Evolutionary conservation across 2,113 vertebrate genomes (phyloP).

Genomic region (Atlantisia rogersi): DNA sequence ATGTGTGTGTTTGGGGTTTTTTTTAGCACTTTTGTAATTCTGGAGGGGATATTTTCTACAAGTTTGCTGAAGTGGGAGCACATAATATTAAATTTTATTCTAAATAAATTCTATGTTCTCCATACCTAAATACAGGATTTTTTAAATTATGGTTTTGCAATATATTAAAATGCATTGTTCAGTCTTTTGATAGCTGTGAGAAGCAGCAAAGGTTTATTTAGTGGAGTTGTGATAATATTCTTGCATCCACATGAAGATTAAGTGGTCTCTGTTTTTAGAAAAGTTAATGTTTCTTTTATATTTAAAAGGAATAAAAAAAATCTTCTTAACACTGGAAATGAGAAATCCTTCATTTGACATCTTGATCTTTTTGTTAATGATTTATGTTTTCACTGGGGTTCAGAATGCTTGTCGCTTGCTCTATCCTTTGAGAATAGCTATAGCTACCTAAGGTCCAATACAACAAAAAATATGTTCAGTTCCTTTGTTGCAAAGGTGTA

Average conservation of each 20-base stretch:
- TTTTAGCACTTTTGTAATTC: neutral
- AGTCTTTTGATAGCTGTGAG: neutral
- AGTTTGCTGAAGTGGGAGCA: neutral
- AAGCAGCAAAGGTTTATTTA: neutral
- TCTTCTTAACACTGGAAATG: neutral
- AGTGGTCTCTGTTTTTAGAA: neutral
- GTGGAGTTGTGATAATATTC: neutral
- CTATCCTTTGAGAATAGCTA: slow-evolving; percentile 32
- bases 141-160: neutral
- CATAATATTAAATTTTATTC: neutral
- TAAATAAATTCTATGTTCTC: neutral
- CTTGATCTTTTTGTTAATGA: slow-evolving; percentile 41
- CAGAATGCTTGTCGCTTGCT: neutral
- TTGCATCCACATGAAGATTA: neutral
- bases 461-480: slow-evolving; percentile 62
- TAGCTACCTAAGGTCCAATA: slow-evolving; percentile 49
- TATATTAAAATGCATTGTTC: neutral
- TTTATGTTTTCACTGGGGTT: slow-evolving; percentile 46
- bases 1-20: neutral
- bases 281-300: neutral
- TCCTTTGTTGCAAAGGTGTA: neutral
- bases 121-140: neutral
- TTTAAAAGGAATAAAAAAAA: neutral
- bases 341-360: slow-evolving; percentile 6
- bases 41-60: neutral